Evolutionary conservation across 2,797 vertebrate genomes (phyloP).

Genomic region (Propithecus perrieri): DNA sequence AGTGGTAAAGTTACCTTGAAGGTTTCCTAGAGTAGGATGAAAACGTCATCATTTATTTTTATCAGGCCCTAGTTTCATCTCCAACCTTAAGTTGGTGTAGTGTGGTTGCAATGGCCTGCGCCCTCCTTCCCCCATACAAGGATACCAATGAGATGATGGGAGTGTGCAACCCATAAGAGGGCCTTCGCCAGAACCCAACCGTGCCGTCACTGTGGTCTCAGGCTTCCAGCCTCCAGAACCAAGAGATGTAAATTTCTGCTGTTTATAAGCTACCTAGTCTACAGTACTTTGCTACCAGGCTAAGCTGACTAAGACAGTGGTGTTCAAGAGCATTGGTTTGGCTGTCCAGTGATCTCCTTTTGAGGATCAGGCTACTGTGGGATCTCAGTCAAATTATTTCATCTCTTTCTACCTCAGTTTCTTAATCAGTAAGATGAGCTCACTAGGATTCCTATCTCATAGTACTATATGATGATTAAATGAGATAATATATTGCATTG

Average conservation of each 20-base stretch:
- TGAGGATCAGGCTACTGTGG: background rate
- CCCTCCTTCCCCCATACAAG: background rate
- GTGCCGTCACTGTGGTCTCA: background rate
- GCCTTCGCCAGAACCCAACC: background rate
- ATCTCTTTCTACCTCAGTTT: background rate
- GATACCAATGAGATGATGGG: rapidly evolving
- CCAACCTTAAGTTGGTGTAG: background rate
- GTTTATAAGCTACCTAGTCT: background rate
- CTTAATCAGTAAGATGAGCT: background rate
- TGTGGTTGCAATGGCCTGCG: rapidly evolving
- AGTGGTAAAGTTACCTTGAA: background rate
- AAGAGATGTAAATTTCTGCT: background rate
- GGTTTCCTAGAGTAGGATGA: background rate
- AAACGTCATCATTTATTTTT: background rate
- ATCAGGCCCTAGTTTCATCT: background rate
- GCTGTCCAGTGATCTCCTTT: background rate
- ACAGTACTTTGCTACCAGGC: background rate
- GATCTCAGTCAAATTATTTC: background rate
- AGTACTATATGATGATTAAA: background rate
- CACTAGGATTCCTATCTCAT: background rate
- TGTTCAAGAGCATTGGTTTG: background rate
- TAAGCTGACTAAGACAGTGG: background rate
- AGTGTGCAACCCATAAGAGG: background rate
- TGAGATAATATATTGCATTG: background rate
- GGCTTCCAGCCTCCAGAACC: background rate